Base-by-base conservation (phyloP, 2,888 invertebrate genomes). In the Chymomyza procnemis region DNA sequence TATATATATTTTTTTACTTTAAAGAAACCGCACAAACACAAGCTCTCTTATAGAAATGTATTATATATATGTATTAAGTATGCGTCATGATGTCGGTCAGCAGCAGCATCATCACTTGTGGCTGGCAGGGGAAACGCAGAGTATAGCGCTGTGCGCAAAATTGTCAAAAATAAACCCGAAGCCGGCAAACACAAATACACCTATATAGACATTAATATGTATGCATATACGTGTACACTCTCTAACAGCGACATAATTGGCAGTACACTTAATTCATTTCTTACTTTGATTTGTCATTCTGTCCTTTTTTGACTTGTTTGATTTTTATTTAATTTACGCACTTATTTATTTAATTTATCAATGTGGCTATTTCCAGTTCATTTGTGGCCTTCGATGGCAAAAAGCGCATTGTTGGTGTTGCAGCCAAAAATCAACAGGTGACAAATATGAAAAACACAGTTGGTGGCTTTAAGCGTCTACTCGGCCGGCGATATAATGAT, bases 401-500 rank as follows among this genome's bases (percentile, higher is more conserved):
- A 90, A 96, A 96, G 89, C 95, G 99, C 82, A 95, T 96, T 87
- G 94, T 99, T 90, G 99, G 99, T 67, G 97, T 97, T 48, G 96
- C 98, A 55, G 99, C 99, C 68, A 98, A 97, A 91, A 98, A 98
- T 90, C 98, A 99, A 91, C 95, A 96, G 92, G 96, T 98, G 64
- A 98, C 98, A 85, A 99, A 99, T 90, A 95, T 98, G 94, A 97
- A 97, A 91, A 99, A 99, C 91, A 99, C 99, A 73, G 94, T 99
- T 67, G 95, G 95, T 92, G 96, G 96, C 71, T 97, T 99, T 91
- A 99, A 99, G 92, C 94, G 97, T 87, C 92, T 99, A 62, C 92
- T 99, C 87, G 99, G 99, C 66, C 93, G 98, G 87, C 95, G 95
- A 90, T 98, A 93, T 91, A 93, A 94, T 80, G 99, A 99, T 92